Percentiles rank a stretch among this genome's conserved stretches.
phyloP scores from a whole-genome alignment of 2,888 invertebrate genomes.

The Lepidocyrtoides sp. region DNA sequence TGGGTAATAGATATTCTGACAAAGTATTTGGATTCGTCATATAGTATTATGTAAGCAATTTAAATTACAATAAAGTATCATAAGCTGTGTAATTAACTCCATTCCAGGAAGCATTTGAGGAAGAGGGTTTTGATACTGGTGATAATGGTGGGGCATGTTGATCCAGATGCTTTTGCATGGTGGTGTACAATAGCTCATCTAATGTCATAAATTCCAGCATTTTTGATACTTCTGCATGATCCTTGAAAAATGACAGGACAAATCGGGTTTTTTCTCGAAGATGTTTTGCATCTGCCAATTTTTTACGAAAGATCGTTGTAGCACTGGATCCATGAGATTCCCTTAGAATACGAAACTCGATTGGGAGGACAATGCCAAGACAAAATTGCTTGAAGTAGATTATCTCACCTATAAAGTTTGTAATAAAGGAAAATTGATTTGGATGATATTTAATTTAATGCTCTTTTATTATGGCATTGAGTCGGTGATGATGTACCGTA shows the following conservation, averaged over 20 bases:
- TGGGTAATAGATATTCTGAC: no score
- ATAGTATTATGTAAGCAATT: no score
- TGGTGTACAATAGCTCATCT: slow-evolving; percentile 60
- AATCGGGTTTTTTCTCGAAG: slow-evolving; percentile 52
- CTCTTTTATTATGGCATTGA: no score
- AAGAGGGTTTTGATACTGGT: neutral
- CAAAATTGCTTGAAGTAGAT: slow-evolving; percentile 76
- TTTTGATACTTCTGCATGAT: slow-evolving; percentile 56
- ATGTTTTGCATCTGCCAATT: slow-evolving; percentile 66
- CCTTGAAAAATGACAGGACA: slow-evolving; percentile 71
- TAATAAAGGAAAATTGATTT: neutral
- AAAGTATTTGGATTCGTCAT: no score
- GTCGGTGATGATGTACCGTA: slow-evolving; percentile 59
- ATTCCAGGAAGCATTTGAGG: slow-evolving; percentile 19
- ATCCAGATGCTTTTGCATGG: slow-evolving; percentile 64
- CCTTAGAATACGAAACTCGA: slow-evolving; percentile 36
- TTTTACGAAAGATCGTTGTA: neutral
- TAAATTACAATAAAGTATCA: no score
- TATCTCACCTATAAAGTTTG: slow-evolving; percentile 54
- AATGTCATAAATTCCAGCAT: slow-evolving; percentile 70
- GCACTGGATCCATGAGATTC: slow-evolving; percentile 44
- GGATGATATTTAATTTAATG: no score
- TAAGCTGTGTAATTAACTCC: neutral
- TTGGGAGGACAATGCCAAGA: slow-evolving; percentile 56
- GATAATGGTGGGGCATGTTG: neutral